phyloP scores from a whole-genome alignment of 2,888 invertebrate genomes.

The Portevinia maculata region DNA sequence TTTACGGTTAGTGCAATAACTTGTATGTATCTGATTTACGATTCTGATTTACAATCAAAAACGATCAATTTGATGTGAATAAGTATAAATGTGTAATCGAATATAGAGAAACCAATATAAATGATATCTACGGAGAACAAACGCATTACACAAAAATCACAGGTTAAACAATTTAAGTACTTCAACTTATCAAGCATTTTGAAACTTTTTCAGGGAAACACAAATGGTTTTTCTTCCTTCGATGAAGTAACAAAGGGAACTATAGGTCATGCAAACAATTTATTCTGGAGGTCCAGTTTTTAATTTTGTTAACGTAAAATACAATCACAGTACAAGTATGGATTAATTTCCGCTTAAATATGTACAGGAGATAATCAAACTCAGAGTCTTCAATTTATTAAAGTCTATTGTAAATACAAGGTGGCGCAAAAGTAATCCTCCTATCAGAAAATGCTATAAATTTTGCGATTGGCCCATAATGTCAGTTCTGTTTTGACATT shows the following conservation, averaged over 20 bases:
- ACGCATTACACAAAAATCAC: slow-evolving; percentile 5
- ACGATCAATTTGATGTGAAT: too few relatives aligned
- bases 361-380: slow-evolving; percentile 77
- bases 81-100: too few relatives aligned
- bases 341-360: slow-evolving; percentile 78
- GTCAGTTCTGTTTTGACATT: slow-evolving; percentile 9
- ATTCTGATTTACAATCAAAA: too few relatives aligned
- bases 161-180: not conserved
- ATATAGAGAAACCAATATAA: not conserved
- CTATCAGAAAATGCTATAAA: too few relatives aligned
- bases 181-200: not conserved
- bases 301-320: slow-evolving; percentile 80
- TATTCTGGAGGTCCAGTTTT: slow-evolving; percentile 81
- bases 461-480: too few relatives aligned
- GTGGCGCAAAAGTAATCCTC: too few relatives aligned
- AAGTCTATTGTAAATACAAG: slow-evolving; percentile 39
- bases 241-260: slow-evolving; percentile 81
- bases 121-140: not conserved
- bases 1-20: too few relatives aligned
- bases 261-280: slow-evolving; percentile 80
- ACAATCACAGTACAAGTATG: slow-evolving; percentile 80
- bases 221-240: slow-evolving; percentile 78
- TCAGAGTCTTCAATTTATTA: not conserved
- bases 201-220: slow-evolving; percentile 44
- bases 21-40: too few relatives aligned